Evolutionary conservation across 1,140 invertebrate genomes (phyloP).

Genomic region (Helicoverpa armigera): DNA sequence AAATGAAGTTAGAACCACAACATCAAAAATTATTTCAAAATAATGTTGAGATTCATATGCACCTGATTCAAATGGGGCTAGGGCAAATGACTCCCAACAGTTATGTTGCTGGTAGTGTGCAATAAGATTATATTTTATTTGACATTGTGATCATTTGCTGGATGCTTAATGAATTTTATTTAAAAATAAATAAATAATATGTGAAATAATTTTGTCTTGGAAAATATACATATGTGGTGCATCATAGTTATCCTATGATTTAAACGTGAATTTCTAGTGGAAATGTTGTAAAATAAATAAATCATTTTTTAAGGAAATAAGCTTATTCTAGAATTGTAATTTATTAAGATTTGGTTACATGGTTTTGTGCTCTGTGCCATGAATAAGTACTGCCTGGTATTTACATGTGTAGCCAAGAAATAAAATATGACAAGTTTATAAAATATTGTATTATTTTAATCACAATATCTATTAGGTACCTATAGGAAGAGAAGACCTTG

Average conservation of each 20-base stretch:
- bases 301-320: constrained; percentile 30
- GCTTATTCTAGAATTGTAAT: constrained; percentile 26
- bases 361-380: constrained; percentile 45
- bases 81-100: constrained; percentile 83
- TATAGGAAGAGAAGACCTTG: too few relatives aligned
- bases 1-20: constrained; percentile 91
- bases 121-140: constrained; percentile 47
- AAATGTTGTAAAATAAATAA: constrained; percentile 24
- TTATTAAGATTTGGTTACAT: constrained; percentile 38
- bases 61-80: constrained; percentile 95
- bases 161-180: constrained; percentile 52
- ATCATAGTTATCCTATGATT: constrained; percentile 38
- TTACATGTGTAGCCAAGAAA: constrained; percentile 29
- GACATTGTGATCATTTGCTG: constrained; percentile 53
- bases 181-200: constrained; percentile 9
- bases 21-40: constrained; percentile 96
- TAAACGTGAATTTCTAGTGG: constrained; percentile 18
- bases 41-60: constrained; percentile 96
- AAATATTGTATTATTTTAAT: constrained; percentile 20
- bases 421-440: constrained; percentile 34
- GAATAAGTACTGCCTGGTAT: constrained; percentile 26
- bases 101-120: constrained; percentile 66
- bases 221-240: constrained; percentile 19
- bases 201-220: constrained; percentile 5
- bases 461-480: background rate